A percentile compares a stretch with the other conserved stretches of the same genome.
phyloP scores from a whole-genome alignment of 2,113 vertebrate species.

The Plecturocebus donacophilus region DNA sequence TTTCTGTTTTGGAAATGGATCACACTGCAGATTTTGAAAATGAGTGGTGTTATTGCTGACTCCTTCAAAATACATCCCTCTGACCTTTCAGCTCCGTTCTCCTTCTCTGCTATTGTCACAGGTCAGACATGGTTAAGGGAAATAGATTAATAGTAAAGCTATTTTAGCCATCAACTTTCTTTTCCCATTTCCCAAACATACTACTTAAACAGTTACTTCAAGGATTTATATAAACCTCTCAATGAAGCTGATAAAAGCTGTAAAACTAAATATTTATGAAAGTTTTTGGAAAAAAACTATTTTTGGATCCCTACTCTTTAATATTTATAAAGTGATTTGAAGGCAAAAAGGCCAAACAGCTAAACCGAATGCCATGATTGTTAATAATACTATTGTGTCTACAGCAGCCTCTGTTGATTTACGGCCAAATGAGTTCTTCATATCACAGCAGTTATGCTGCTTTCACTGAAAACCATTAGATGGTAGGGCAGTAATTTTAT shows the following conservation, averaged over 20 bases:
- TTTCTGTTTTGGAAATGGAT: neutral
- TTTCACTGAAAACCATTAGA: neutral
- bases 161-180: neutral
- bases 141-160: neutral
- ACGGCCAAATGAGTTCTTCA: neutral
- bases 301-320: constrained; percentile 10
- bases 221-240: constrained; percentile 16
- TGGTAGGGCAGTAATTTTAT: neutral
- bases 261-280: constrained; percentile 52
- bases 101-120: neutral
- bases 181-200: neutral
- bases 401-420: neutral
- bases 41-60: neutral
- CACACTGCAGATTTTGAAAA: constrained; percentile 15
- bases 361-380: neutral
- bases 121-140: neutral
- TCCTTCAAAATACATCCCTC: neutral
- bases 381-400: neutral
- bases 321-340: constrained; percentile 41
- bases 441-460: neutral
- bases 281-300: neutral
- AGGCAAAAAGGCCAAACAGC: neutral
- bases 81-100: constrained; percentile 29
- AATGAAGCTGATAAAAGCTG: constrained; percentile 30
- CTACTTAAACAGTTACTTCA: neutral